A percentile compares a stretch with the other conserved stretches of the same genome.
phyloP scores from a whole-genome alignment of 1,140 invertebrate species.

The Hyles vespertilio region DNA sequence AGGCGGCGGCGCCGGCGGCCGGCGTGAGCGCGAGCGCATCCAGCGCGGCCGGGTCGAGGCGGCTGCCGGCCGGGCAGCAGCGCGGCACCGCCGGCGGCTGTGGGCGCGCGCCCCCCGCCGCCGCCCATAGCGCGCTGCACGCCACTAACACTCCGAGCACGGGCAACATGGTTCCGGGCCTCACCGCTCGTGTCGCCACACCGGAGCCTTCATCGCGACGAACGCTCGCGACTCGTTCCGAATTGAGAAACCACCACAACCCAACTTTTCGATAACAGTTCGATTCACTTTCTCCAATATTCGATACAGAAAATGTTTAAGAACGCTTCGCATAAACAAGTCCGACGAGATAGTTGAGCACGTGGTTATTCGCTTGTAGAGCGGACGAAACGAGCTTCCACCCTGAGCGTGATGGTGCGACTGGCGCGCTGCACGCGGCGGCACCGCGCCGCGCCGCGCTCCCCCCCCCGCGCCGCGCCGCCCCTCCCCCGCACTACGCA shows the following conservation, averaged over 20 bases:
- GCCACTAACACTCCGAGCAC: conserved; percentile 10
- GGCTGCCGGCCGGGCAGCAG: conserved; percentile 72
- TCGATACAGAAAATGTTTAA: neutral
- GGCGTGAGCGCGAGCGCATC: conserved; percentile 20
- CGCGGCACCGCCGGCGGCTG: conserved; percentile 65
- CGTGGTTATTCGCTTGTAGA: conserved; percentile 27
- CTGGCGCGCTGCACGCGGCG: neutral
- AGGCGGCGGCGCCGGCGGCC: conserved; percentile 22
- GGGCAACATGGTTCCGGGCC: conserved; percentile 21
- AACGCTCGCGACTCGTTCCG: no score
- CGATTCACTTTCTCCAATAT: neutral
- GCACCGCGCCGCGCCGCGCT: neutral
- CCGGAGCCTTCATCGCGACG: no score
- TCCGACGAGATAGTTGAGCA: conserved; percentile 18
- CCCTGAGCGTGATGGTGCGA: conserved; percentile 19
- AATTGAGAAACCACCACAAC: neutral
- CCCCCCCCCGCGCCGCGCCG: neutral
- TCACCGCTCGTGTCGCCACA: conserved; percentile 14
- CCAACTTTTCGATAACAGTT: neutral
- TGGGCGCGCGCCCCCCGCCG: conserved; percentile 38
- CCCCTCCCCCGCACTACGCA: conserved; percentile 1
- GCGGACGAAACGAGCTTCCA: conserved; percentile 26
- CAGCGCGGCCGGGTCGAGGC: conserved; percentile 41
- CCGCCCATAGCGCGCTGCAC: conserved; percentile 29
- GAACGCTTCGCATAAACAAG: neutral